Conservation (phyloP, 2,888 invertebrate species). For the Odiellus spinosus region DNA sequence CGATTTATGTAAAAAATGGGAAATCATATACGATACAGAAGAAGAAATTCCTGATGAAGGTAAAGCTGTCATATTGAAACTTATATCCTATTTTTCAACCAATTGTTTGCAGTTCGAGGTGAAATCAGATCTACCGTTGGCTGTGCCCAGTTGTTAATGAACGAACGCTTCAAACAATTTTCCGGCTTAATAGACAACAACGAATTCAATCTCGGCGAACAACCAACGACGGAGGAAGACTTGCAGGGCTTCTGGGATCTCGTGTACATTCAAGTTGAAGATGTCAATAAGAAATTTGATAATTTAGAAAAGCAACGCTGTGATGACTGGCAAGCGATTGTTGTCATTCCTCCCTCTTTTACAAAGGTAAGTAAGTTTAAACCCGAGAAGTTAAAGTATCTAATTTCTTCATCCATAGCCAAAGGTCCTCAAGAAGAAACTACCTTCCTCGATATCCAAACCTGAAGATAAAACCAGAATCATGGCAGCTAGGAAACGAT, state of each 20-base stretch:
- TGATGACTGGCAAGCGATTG: no score
- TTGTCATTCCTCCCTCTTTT: no score
- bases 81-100: not conserved
- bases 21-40: not conserved
- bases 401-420: no score
- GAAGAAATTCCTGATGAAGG: constrained; percentile 10
- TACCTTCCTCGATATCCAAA: no score
- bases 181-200: constrained; percentile 32
- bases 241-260: constrained; percentile 37
- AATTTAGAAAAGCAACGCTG: constrained; percentile 16
- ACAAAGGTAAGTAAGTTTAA: no score
- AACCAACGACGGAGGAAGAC: constrained; percentile 30
- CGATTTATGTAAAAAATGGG: constrained; percentile 9
- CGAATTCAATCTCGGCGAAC: constrained; percentile 30
- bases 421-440: no score
- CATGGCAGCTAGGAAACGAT: constrained; percentile 9
- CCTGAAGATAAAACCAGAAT: constrained; percentile 1
- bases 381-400: no score
- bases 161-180: constrained; percentile 34
- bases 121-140: constrained; percentile 30
- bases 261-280: constrained; percentile 33
- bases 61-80: not conserved
- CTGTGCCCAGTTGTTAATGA: constrained; percentile 31
- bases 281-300: constrained; percentile 26
- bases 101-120: constrained; percentile 25